Evolutionary conservation across 2,113 vertebrate genomes (phyloP).

Genomic region (Heterochromis multidens): DNA sequence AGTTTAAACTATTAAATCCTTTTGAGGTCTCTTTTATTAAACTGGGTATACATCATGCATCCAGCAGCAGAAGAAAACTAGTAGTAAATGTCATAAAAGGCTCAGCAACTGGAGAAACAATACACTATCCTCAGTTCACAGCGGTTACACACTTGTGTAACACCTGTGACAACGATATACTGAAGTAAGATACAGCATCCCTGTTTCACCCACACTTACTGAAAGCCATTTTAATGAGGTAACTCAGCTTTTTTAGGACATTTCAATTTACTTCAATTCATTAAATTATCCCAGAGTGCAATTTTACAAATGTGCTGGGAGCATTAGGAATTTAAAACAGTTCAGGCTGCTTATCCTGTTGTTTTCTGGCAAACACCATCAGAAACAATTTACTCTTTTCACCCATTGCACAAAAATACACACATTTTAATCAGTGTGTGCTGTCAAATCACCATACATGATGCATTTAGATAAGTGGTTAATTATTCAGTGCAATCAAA

Average conservation of each 20-base stretch:
- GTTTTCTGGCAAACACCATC: fast-evolving
- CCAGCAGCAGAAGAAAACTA: neutral
- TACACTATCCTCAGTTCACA: neutral
- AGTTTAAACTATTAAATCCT: neutral
- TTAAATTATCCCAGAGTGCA: neutral
- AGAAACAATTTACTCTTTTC: neutral
- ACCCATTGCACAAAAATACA: neutral
- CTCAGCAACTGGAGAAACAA: fast-evolving
- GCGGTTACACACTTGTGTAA: neutral
- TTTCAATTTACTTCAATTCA: neutral
- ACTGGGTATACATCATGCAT: neutral
- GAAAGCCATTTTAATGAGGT: neutral
- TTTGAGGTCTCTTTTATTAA: neutral
- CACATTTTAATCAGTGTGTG: neutral
- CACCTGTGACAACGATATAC: neutral
- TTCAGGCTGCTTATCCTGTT: neutral
- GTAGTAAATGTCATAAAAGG: neutral
- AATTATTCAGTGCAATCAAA: neutral
- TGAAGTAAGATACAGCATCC: neutral
- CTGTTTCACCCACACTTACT: neutral
- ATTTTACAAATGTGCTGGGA: neutral
- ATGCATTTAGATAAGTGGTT: neutral
- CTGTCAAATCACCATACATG: fast-evolving
- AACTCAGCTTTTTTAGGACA: neutral
- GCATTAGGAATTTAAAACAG: neutral